These are phyloP conservation scores for Python bivittatus DNA, from an alignment of 2,113 vertebrate genomes.

Conservation along the genomic window DNA sequence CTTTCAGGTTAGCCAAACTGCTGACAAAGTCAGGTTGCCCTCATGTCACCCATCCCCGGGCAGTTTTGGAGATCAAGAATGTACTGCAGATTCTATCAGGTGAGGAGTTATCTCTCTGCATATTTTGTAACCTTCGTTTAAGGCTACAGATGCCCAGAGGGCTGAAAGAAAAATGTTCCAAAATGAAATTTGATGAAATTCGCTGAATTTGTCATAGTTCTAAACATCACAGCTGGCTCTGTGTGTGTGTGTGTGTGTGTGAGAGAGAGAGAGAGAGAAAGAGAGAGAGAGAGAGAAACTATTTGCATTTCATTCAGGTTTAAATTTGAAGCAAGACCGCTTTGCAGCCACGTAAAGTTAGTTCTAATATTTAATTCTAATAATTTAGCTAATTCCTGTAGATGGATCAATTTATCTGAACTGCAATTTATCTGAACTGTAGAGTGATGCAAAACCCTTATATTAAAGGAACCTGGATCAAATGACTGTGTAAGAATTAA, in stretches of 20 bases:
- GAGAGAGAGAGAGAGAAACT: too few species aligned
- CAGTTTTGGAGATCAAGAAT: not conserved
- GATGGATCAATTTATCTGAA: not conserved
- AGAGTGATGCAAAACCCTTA: not conserved
- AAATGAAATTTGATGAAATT: not conserved
- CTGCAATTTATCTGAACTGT: not conserved
- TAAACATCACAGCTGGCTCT: too few species aligned
- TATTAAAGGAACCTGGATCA: not conserved
- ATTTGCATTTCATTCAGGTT: not conserved
- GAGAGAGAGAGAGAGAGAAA: not conserved
- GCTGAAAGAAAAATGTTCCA: not conserved
- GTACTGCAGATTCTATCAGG: constrained; percentile 8
- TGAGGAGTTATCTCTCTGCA: not conserved
- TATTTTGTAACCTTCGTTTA: not conserved
- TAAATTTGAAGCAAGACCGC: not conserved
- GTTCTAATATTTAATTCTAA: not conserved
- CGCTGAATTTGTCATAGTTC: not conserved
- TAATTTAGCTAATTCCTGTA: not conserved
- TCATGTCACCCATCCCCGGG: constrained; percentile 13
- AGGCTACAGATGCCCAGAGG: not conserved
- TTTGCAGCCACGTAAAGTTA: not conserved
- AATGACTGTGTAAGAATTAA: not conserved
- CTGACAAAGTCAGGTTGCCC: not conserved
- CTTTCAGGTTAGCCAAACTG: not conserved
- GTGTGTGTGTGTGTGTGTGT: too few species aligned